Evolutionary conservation across 64 coral and sea anemone species (phyloP), one percentile per base, ranked within the genome.

Genomic region (Stylophora pistillata): DNA sequence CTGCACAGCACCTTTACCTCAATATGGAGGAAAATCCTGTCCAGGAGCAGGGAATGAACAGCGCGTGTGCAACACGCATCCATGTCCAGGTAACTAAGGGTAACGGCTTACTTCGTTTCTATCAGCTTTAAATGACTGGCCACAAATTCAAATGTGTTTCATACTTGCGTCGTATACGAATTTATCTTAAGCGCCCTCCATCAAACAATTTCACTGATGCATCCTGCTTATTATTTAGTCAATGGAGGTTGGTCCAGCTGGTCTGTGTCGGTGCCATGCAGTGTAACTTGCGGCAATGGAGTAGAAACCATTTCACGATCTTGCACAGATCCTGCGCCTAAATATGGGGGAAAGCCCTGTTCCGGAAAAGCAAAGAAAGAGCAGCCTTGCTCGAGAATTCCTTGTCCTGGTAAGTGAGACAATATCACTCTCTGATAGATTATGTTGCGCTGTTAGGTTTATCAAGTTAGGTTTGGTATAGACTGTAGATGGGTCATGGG

Each of bases 181-280:
- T 7, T 4, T 47, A 3, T 7, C 7, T 47, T 15, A 60, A 15
- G 13, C 58, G 13, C 13, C 4, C 58, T 60, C 2, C 58, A 60
- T 60, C 11, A 60, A 13, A 15, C 4, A 60, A 2, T 60, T 18
- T 60, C 37, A 47, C 37, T 60, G 58, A 14, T 30, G 10, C 73
- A 53, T 23, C 4, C 32, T 58, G 2, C 37, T 47, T 58, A 25
- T 82, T 54, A 14, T 77, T 23, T 34, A 90, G 92, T 94, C 72
- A 66, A 71, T 34, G 91, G 91, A 25, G 82, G 71, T 11, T 98
- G 95, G 95, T 90, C 79, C 1, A 63, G 69, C 17, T 98, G 95
- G 95, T 71, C 85, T 58, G n/a, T 37, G 26, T 98, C 91, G 77
- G 28, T 57, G 30, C 30, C 78, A 7, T 98, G 95, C 34, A 86